These are phyloP conservation scores for Poecilia picta DNA, from an alignment of 2,797 vertebrate genomes.

Conservation along the genomic window DNA sequence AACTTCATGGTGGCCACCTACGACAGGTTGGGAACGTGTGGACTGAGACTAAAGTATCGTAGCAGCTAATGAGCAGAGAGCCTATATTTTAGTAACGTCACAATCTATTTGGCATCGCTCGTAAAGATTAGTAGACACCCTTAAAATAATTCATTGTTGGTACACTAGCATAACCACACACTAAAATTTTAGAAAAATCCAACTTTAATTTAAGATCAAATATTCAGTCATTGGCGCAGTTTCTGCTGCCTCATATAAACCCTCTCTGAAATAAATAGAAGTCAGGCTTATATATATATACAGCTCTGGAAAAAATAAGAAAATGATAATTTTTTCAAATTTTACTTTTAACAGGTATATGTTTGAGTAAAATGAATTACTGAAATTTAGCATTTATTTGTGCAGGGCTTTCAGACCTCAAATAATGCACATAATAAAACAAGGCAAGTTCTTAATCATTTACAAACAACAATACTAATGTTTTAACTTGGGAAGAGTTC, in stretches of 20 bases:
- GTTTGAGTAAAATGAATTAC: no score
- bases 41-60: background rate
- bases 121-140: background rate
- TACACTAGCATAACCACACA: background rate
- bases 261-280: background rate
- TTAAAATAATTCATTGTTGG: background rate
- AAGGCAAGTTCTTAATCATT: no score
- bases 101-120: background rate
- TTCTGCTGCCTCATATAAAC: background rate
- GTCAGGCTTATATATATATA: background rate
- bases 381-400: no score
- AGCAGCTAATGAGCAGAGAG: background rate
- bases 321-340: no score
- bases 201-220: background rate
- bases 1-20: conserved; percentile 97
- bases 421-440: no score
- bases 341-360: no score
- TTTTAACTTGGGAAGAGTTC: no score
- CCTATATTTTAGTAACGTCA: background rate
- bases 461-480: no score
- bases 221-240: background rate
- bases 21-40: conserved; percentile 84
- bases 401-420: no score
- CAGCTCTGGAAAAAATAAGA: no score
- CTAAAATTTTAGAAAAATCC: background rate